A percentile compares a stretch with the other conserved stretches of the same genome.
These are phyloP conservation scores for Scaptomyza graminum DNA, from an alignment of 1,140 invertebrate genomes.

Conservation along the genomic window DNA sequence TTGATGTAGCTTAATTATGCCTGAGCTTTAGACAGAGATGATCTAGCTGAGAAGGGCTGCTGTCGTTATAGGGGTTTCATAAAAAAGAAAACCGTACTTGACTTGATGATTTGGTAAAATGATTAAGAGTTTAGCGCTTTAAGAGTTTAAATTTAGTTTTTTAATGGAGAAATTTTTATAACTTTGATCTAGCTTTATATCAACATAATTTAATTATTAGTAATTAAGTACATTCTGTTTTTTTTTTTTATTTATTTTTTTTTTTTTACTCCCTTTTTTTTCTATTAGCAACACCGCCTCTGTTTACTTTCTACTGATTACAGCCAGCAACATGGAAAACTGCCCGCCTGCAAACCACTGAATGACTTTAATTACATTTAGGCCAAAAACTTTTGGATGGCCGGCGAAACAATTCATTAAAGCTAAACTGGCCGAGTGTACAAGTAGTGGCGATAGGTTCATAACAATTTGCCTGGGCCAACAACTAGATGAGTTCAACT, in stretches of 20 bases:
- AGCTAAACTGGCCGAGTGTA: slow-evolving; percentile 41
- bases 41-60: slow-evolving; percentile 27
- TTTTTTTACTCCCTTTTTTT: background rate
- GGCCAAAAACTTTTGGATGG: slow-evolving; percentile 39
- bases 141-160: too few species aligned
- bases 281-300: slow-evolving; percentile 1
- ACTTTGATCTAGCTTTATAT: too few species aligned
- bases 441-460: slow-evolving; percentile 22
- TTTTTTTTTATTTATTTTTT: too few species aligned
- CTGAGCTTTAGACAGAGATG: slow-evolving; percentile 27
- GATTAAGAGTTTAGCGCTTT: background rate
- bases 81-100: background rate
- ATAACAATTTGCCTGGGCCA: slow-evolving; percentile 51
- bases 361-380: slow-evolving; percentile 66
- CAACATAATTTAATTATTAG: too few species aligned
- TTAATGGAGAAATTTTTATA: too few species aligned
- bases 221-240: too few species aligned
- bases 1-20: slow-evolving; percentile 81
- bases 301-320: background rate
- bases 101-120: background rate
- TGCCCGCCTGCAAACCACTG: background rate
- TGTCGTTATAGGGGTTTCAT: background rate
- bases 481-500: slow-evolving; percentile 40
- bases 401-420: slow-evolving; percentile 67
- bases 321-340: background rate